Evolutionary conservation across 2,113 vertebrate species (phyloP).

Genomic region (Bubalus kerabau): DNA sequence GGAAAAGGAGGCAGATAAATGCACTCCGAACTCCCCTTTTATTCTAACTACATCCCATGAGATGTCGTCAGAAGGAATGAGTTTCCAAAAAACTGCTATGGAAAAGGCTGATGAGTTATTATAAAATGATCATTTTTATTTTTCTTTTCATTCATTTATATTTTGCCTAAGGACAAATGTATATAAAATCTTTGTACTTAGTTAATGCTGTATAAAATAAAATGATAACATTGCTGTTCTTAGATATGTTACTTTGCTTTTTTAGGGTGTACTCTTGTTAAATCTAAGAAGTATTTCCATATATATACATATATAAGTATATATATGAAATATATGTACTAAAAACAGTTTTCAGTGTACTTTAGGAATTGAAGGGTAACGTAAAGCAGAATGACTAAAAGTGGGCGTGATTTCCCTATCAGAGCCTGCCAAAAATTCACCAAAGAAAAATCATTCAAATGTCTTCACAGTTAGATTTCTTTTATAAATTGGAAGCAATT

Average conservation of each 20-base stretch:
- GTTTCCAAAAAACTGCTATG: background rate
- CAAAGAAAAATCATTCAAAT: conserved; percentile 21
- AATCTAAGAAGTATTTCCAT: background rate
- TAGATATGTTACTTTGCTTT: background rate
- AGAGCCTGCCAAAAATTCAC: conserved; percentile 24
- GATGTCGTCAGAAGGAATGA: background rate
- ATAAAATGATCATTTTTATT: background rate
- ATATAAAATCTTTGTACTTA: background rate
- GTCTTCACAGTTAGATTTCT: background rate
- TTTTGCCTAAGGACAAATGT: background rate
- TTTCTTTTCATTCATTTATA: background rate
- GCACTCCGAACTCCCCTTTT: background rate
- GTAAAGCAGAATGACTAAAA: conserved; percentile 19
- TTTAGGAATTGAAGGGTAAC: background rate
- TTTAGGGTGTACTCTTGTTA: background rate
- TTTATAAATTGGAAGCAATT: conserved; percentile 29
- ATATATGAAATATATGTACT: background rate
- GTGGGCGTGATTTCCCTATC: conserved; percentile 25
- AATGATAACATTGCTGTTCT: background rate
- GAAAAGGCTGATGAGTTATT: conserved; percentile 5
- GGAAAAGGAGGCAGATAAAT: background rate
- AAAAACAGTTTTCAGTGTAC: background rate
- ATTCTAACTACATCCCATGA: background rate
- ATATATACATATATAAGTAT: background rate
- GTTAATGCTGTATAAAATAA: background rate